phyloP scores from a whole-genome alignment of 2,113 vertebrate genomes.

The Plecturocebus donacophilus region DNA sequence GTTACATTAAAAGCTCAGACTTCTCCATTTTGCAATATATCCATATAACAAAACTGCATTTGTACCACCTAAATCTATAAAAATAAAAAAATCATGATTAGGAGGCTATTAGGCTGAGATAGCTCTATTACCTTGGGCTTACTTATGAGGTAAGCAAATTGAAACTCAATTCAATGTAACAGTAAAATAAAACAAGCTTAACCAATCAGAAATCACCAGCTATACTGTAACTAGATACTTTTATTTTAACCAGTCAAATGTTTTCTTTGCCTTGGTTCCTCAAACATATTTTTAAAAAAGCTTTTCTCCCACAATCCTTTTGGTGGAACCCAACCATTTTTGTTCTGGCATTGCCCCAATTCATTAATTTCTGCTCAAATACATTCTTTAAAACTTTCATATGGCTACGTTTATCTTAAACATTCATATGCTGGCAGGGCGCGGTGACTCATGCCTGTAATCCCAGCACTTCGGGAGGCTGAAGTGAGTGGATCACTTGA shows the following conservation, averaged over 20 bases:
- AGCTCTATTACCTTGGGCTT: background rate
- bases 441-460: too few species aligned
- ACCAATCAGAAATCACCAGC: background rate
- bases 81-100: background rate
- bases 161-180: background rate
- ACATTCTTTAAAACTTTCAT: background rate
- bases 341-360: background rate
- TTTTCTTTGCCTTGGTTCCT: background rate
- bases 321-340: rapidly evolving
- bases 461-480: too few species aligned
- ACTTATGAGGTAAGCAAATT: background rate
- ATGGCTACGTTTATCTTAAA: background rate
- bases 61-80: too few species aligned
- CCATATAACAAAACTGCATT: too few species aligned
- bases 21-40: too few species aligned
- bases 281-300: background rate
- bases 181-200: background rate
- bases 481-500: too few species aligned
- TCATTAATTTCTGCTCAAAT: background rate
- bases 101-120: background rate
- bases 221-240: background rate
- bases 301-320: background rate
- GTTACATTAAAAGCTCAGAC: too few species aligned
- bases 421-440: background rate
- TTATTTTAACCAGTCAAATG: background rate